phyloP scores from a whole-genome alignment of 2,888 invertebrate species.

The Pheosia tremula region DNA sequence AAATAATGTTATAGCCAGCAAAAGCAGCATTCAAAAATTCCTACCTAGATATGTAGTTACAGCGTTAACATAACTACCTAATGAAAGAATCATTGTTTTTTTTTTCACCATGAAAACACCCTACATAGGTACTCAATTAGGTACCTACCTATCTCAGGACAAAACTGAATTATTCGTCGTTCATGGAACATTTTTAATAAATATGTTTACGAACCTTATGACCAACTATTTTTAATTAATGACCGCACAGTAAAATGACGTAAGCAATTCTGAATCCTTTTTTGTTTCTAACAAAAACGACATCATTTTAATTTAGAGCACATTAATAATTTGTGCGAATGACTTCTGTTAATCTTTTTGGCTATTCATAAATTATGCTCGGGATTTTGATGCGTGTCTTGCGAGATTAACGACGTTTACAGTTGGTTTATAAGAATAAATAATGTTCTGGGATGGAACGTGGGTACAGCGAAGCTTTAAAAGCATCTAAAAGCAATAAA shows the following conservation, averaged over 20 bases:
- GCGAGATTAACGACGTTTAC: background rate
- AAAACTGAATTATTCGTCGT: background rate
- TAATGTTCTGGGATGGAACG: conserved; percentile 10
- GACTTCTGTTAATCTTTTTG: background rate
- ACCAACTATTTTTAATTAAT: conserved; percentile 6
- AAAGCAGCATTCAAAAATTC: conserved; percentile 21
- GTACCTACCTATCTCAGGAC: background rate
- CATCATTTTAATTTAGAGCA: background rate
- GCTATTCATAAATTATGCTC: background rate
- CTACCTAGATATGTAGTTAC: conserved; percentile 6
- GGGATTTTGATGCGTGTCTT: conserved; percentile 1
- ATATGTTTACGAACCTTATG: background rate
- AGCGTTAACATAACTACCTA: conserved; percentile 4
- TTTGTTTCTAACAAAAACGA: conserved; percentile 1
- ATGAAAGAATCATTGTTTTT: conserved; percentile 13
- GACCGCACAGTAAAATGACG: conserved; percentile 1
- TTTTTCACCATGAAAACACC: conserved; percentile 7
- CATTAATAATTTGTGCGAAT: background rate
- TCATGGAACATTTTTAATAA: background rate
- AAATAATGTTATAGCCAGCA: conserved; percentile 10
- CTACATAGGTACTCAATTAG: background rate
- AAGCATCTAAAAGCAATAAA: conserved; percentile 19
- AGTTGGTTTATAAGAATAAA: conserved; percentile 11
- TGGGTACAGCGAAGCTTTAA: conserved; percentile 3
- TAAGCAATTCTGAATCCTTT: background rate